Percentiles rank a stretch among this genome's conserved stretches.
Evolutionary conservation across 1,140 invertebrate species (phyloP).

Genomic region (Choristoneura fumiferana): DNA sequence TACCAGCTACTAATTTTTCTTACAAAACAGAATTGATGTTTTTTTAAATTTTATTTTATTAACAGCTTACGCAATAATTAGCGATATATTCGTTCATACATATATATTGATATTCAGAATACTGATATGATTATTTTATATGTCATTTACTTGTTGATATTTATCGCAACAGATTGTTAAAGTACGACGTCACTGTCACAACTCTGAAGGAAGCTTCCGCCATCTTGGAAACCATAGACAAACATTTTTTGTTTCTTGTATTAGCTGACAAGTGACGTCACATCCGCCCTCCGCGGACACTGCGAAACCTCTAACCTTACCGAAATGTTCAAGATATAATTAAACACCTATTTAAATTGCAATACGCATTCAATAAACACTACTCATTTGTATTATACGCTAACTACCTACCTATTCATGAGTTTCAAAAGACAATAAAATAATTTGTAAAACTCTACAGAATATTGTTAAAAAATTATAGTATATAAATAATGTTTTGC

Average conservation of each 20-base stretch:
- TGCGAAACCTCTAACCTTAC: constrained; percentile 37
- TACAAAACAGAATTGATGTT: no score
- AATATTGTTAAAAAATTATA: constrained; percentile 73
- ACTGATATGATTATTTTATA: constrained; percentile 18
- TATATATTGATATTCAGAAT: background rate
- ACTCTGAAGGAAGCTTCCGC: no score
- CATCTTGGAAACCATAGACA: constrained; percentile 23
- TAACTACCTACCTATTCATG: constrained; percentile 46
- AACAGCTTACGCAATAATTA: background rate
- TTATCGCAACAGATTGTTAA: background rate
- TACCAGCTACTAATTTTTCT: no score
- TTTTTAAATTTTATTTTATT: no score
- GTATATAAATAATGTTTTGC: constrained; percentile 62
- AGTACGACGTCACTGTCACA: background rate
- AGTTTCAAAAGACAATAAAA: constrained; percentile 62
- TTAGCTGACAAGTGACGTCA: constrained; percentile 21
- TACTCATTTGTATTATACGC: constrained; percentile 47
- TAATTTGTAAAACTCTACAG: constrained; percentile 68
- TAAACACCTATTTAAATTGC: constrained; percentile 50
- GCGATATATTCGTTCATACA: constrained; percentile 9
- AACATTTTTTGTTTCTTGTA: constrained; percentile 20
- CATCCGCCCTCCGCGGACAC: constrained; percentile 40
- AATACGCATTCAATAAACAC: constrained; percentile 52
- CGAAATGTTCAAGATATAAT: constrained; percentile 32
- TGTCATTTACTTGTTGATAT: constrained; percentile 5